Evolutionary conservation across 2,888 invertebrate species (phyloP).

Genomic region (Dryobota labecula): DNA sequence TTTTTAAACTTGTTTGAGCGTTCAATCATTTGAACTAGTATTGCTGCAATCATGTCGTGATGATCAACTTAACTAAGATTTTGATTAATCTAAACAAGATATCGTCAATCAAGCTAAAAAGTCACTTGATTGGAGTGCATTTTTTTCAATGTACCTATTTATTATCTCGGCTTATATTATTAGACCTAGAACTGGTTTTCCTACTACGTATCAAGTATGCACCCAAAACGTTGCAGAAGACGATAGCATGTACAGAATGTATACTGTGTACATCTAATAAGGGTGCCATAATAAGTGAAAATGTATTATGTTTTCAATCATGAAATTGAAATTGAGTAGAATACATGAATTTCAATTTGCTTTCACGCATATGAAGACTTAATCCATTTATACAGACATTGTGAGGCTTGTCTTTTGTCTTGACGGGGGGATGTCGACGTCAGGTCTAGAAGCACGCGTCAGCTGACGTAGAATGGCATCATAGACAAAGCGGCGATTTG

Average conservation of each 20-base stretch:
- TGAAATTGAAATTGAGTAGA: conserved; percentile 44
- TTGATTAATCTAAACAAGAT: too few species aligned
- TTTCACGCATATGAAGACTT: conserved; percentile 31
- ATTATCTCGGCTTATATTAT: neutral
- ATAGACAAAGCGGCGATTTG: conserved; percentile 73
- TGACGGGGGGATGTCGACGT: conserved; percentile 43
- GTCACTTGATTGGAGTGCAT: too few species aligned
- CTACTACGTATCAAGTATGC: neutral
- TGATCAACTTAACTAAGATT: too few species aligned
- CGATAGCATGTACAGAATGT: conserved; percentile 1
- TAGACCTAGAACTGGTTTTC: neutral
- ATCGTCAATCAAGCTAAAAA: too few species aligned
- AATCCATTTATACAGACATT: conserved; percentile 55
- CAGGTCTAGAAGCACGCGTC: conserved; percentile 62
- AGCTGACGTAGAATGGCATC: conserved; percentile 67
- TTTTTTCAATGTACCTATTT: too few species aligned
- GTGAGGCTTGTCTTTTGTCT: conserved; percentile 49
- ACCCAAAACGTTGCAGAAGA: neutral
- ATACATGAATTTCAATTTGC: conserved; percentile 53
- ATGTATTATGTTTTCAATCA: conserved; percentile 41
- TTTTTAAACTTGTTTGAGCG: too few species aligned
- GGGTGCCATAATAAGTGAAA: conserved; percentile 15
- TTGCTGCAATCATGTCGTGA: too few species aligned
- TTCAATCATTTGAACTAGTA: too few species aligned
- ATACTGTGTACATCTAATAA: conserved; percentile 17